Evolutionary conservation across 2,888 invertebrate genomes (phyloP).

Genomic region (Eretmocerus hayati): DNA sequence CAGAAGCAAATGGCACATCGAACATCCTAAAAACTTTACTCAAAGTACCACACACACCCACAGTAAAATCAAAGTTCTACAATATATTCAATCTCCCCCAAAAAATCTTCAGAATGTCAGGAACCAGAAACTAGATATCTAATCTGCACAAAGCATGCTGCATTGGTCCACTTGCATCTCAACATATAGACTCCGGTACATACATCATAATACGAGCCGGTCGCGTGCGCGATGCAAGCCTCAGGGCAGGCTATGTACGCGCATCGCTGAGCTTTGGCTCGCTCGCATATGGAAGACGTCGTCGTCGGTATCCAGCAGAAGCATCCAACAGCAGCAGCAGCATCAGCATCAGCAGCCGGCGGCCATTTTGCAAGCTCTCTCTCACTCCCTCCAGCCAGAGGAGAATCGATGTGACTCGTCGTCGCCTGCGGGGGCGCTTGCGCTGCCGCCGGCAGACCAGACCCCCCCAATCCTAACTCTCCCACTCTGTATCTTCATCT

Average conservation of each 20-base stretch:
- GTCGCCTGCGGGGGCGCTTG: conserved; percentile 48
- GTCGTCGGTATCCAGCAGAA: background rate
- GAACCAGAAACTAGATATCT: no score
- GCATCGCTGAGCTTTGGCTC: background rate
- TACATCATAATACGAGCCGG: background rate
- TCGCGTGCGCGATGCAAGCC: conserved; percentile 7
- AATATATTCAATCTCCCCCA: no score
- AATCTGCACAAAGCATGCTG: no score
- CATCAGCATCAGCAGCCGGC: conserved; percentile 42
- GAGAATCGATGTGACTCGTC: conserved; percentile 47
- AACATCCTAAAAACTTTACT: no score
- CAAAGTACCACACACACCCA: no score
- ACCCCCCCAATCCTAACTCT: background rate
- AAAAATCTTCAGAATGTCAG: no score
- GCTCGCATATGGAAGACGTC: conserved; percentile 18
- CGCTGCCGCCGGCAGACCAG: conserved; percentile 33
- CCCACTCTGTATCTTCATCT: background rate
- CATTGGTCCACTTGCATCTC: no score
- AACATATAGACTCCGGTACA: background rate
- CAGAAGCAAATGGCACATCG: no score
- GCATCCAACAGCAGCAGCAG: conserved; percentile 27
- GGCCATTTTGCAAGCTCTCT: conserved; percentile 48
- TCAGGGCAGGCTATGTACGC: background rate
- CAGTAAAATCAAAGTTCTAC: no score
- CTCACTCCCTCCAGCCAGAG: conserved; percentile 37